phyloP scores from a whole-genome alignment of 2,888 invertebrate species.

The Alviniconcha strummeri region DNA sequence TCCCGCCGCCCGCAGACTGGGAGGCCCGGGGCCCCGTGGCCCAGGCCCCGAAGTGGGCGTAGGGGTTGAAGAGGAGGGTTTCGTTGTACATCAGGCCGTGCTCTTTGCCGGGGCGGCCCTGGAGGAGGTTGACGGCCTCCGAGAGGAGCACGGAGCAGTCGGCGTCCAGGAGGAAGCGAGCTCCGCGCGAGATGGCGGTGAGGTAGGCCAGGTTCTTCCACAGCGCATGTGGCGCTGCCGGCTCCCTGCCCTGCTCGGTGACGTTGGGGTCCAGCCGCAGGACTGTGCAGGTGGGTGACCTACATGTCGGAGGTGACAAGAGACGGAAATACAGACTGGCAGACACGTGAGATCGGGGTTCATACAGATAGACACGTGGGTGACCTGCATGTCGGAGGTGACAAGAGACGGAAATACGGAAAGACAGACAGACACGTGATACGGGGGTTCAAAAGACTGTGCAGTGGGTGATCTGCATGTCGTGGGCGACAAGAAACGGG shows the following conservation, averaged over 20 bases:
- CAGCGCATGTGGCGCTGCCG: background rate
- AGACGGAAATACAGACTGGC: too few species aligned
- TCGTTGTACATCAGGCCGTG: conserved; percentile 29
- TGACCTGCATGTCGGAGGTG: too few species aligned
- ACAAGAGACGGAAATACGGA: too few species aligned
- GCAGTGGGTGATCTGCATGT: too few species aligned
- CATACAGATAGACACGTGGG: too few species aligned
- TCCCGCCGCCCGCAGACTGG: background rate
- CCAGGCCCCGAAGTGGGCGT: conserved; percentile 31
- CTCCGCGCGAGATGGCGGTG: conserved; percentile 10
- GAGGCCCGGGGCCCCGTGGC: conserved; percentile 1
- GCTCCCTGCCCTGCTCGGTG: background rate
- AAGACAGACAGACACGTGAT: too few species aligned
- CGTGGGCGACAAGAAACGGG: too few species aligned
- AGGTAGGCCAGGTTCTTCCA: conserved; percentile 27
- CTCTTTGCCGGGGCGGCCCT: background rate
- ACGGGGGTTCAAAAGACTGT: too few species aligned
- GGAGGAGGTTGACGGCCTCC: background rate
- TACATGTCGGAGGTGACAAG: too few species aligned
- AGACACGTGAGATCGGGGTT: too few species aligned
- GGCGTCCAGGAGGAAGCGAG: conserved; percentile 9
- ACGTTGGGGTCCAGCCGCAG: background rate
- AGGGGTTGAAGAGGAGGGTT: conserved; percentile 24
- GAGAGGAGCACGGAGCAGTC: conserved; percentile 5
- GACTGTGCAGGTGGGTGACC: background rate